These are phyloP conservation scores for Tenodera sinensis DNA, from an alignment of 2,888 invertebrate genomes.

Conservation along the genomic window DNA sequence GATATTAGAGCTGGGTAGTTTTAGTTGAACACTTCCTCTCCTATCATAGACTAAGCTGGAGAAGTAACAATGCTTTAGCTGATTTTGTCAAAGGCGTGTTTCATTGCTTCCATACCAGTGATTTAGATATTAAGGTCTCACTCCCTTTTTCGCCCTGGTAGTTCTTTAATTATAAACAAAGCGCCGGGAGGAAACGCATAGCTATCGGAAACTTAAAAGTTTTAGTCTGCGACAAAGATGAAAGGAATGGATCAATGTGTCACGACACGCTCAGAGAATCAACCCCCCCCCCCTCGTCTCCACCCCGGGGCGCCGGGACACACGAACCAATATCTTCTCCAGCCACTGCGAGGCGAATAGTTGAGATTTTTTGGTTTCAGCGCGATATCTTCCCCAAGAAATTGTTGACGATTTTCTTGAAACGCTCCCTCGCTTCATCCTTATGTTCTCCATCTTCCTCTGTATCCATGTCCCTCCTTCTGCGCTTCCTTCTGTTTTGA, in stretches of 20 bases:
- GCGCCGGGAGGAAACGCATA: not conserved
- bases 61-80: no score
- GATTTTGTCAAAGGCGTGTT: no score
- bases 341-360: not conserved
- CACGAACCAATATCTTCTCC: not conserved
- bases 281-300: no score
- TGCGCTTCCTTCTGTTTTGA: not conserved
- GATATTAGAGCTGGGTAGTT: no score
- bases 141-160: no score
- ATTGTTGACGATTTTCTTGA: not conserved
- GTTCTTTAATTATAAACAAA: not conserved
- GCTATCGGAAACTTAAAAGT: not conserved
- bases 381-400: not conserved
- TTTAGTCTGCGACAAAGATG: not conserved
- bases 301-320: not conserved
- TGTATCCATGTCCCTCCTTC: not conserved
- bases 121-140: no score
- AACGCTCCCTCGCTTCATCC: not conserved
- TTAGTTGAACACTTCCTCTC: no score
- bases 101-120: no score
- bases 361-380: constrained; percentile 5
- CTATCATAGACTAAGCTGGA: no score
- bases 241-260: not conserved
- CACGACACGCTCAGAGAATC: not conserved
- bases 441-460: not conserved